Percentiles rank a stretch among this genome's conserved stretches.
Evolutionary conservation across 2,113 vertebrate species (phyloP).

Genomic region (Gymnobelideus leadbeateri): DNA sequence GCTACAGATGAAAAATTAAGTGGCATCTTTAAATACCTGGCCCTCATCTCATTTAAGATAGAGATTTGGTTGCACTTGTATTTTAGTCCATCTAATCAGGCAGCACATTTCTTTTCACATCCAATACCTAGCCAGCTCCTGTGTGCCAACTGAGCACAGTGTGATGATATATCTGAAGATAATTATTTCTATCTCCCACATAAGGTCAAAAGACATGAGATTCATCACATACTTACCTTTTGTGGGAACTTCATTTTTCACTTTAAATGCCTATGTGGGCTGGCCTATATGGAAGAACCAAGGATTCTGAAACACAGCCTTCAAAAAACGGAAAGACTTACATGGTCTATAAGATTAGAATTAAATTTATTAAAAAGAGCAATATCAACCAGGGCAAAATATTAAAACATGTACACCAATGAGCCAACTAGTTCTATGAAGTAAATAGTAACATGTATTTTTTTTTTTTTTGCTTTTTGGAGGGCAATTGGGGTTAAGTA

Average conservation of each 20-base stretch:
- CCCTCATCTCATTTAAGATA: conserved; percentile 76
- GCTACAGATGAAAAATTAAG: conserved; percentile 81
- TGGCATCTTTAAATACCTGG: conserved; percentile 76
- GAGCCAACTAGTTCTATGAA: not conserved
- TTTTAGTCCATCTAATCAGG: conserved; percentile 77
- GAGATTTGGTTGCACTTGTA: conserved; percentile 75
- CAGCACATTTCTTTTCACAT: conserved; percentile 77
- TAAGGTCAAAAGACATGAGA: conserved; percentile 69
- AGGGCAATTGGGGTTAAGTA: too few relatives aligned
- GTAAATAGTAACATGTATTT: not conserved
- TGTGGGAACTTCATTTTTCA: conserved; percentile 68
- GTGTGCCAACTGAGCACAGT: conserved; percentile 61
- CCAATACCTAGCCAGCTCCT: conserved; percentile 82
- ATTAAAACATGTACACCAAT: conserved; percentile 2
- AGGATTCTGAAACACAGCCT: conserved; percentile 60
- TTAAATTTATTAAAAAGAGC: not conserved
- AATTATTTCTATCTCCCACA: conserved; percentile 81
- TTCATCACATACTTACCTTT: conserved; percentile 72
- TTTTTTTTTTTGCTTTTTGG: too few relatives aligned
- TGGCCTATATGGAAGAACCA: conserved; percentile 42
- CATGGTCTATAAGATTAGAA: not conserved
- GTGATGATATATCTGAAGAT: conserved; percentile 76
- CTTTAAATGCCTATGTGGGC: conserved; percentile 69
- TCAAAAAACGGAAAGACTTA: not conserved
- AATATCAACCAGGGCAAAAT: conserved; percentile 38